phyloP scores from a whole-genome alignment of 2,888 invertebrate genomes.

The Agrochola litura region DNA sequence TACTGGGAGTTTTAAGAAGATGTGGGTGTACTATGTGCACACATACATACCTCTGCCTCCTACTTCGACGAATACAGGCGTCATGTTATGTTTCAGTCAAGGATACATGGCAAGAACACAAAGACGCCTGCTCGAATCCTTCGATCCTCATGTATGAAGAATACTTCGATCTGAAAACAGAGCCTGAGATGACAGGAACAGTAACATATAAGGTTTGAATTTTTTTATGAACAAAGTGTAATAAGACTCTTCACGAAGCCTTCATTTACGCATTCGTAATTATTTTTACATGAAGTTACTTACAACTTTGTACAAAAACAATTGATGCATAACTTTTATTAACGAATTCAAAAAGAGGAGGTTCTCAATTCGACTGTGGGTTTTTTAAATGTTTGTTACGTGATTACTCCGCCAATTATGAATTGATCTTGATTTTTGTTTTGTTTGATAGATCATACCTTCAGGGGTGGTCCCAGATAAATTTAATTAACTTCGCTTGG shows the following conservation, averaged over 20 bases:
- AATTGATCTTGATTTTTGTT: no score
- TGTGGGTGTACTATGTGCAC: background rate
- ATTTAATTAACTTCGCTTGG: no score
- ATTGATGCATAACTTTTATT: no score
- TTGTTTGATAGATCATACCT: no score
- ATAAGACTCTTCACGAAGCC: background rate
- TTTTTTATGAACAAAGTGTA: background rate
- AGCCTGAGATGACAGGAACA: background rate
- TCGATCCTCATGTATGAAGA: background rate
- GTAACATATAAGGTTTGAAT: constrained; percentile 15
- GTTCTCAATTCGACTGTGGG: no score
- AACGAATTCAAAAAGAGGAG: no score
- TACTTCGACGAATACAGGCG: background rate
- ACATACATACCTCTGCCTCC: background rate
- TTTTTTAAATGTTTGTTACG: no score
- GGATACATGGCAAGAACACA: background rate
- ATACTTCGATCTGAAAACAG: background rate
- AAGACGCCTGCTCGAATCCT: background rate
- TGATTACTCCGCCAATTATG: no score
- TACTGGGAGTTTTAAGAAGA: no score
- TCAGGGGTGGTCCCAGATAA: no score
- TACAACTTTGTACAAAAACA: no score
- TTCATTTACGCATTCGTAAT: background rate
- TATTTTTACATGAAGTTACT: background rate
- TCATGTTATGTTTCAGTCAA: constrained; percentile 32